phyloP scores from a whole-genome alignment of 2,888 invertebrate genomes.

The Emmelina monodactyla region DNA sequence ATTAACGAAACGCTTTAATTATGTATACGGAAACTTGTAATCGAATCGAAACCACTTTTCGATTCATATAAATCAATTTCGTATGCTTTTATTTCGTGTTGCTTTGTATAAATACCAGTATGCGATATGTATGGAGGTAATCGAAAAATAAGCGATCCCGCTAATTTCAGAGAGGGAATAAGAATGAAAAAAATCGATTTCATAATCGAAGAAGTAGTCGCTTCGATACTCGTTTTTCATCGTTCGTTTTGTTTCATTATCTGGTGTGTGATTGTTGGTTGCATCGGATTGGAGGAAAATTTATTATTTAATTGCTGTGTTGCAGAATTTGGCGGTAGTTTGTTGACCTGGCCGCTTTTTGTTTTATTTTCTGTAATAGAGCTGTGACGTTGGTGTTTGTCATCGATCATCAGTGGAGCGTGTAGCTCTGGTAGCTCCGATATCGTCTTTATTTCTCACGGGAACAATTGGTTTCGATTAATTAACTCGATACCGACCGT shows the following conservation, averaged over 20 bases:
- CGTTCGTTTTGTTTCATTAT: slow-evolving; percentile 58
- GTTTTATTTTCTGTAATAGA: slow-evolving; percentile 1
- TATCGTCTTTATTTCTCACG: slow-evolving; percentile 17
- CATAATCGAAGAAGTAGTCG: slow-evolving; percentile 25
- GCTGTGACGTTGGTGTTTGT: not conserved
- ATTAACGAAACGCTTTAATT: slow-evolving; percentile 30
- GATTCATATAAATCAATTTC: slow-evolving; percentile 32
- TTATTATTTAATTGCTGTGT: slow-evolving; percentile 62
- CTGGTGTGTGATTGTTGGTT: slow-evolving; percentile 61
- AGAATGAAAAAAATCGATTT: slow-evolving; percentile 45
- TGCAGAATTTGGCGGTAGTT: slow-evolving; percentile 18
- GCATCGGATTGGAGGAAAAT: slow-evolving; percentile 52
- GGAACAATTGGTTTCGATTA: not conserved
- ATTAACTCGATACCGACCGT: not conserved
- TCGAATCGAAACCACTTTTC: slow-evolving; percentile 26
- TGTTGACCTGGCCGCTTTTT: slow-evolving; percentile 10
- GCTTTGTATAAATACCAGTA: slow-evolving; percentile 25
- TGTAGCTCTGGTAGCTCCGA: slow-evolving; percentile 22
- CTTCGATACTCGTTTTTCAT: slow-evolving; percentile 26
- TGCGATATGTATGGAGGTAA: slow-evolving; percentile 19
- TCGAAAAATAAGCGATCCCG: slow-evolving; percentile 22
- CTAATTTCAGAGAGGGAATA: slow-evolving; percentile 39
- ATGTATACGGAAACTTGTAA: slow-evolving; percentile 24
- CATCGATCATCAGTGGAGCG: slow-evolving; percentile 25
- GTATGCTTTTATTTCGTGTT: slow-evolving; percentile 24